Base-by-base conservation (phyloP, 2,888 invertebrate species). In the Dryocosmus kuriphilus region DNA sequence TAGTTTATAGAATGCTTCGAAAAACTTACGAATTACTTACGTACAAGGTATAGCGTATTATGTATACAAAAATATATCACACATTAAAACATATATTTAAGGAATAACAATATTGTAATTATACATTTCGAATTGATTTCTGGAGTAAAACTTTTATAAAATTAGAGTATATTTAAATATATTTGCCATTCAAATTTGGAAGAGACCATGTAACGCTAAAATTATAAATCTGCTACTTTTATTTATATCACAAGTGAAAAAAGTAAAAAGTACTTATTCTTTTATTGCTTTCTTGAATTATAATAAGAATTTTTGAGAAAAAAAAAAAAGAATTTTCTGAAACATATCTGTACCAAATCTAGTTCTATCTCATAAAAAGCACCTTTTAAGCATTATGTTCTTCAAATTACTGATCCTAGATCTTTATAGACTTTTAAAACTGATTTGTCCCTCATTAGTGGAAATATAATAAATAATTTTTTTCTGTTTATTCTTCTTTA, bases 201-300 rank as follows among this genome's bases (percentile, higher is more conserved):
- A 55, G 2, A 22, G n/a, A n/a, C 7, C 9, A 55, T 22, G 55
- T 55, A 55, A 22, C 55, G 6, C 14, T 41, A 16, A 41, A 41
- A 41, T 16, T 16, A 55, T 55, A 2, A 55, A 55, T 22, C 22
- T 55, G 8, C 22, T 11, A 55, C 22, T 22, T 22, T 22, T 22
- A 55, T 55, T 55, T 22, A 55, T 55, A 55, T 55, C 55, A 55
- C 55, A 22, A 55, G 55, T 55, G 22, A 55, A 55, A 55, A 55
- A 55, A 22, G 22, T n/a, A 55, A 55, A 22, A 7, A 55, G 6
- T 22, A 22, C 55, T 55, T 55, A 55, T 22, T 22, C 1, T 55
- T 55, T 8, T 6, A 6, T 41, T 16, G 16, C 41, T 41, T 41
- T 41, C 41, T 41, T 16, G 16, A 16, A 16, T 16, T 41, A 41